A percentile compares a stretch with the other conserved stretches of the same genome.
Conservation (phyloP, 1,140 invertebrate genomes). For the Scaptomyza pallida region DNA sequence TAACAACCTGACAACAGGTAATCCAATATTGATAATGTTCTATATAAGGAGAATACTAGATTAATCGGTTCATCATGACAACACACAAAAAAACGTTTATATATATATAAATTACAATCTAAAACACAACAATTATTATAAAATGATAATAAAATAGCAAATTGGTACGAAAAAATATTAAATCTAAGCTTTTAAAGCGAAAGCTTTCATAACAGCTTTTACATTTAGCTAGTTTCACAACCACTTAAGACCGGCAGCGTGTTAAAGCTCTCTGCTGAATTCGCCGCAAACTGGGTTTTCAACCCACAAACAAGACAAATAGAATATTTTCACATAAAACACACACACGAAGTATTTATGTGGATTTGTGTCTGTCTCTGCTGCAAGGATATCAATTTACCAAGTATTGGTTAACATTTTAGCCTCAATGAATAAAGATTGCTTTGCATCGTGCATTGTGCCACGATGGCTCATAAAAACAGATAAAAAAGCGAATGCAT, state of each 20-base stretch:
- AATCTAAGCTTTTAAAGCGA: background rate
- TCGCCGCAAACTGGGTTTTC: background rate
- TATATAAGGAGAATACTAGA: background rate
- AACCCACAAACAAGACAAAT: background rate
- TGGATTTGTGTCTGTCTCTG: background rate
- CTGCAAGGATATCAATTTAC: conserved; percentile 24
- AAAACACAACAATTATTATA: background rate
- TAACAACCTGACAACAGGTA: background rate
- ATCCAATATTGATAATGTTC: background rate
- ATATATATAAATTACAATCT: too few species aligned
- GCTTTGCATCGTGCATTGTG: background rate
- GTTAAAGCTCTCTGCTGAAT: conserved; percentile 4
- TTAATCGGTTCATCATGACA: background rate
- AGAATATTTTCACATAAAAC: background rate
- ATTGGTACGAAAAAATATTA: background rate
- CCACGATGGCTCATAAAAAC: background rate
- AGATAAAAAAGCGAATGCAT: too few species aligned
- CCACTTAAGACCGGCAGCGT: conserved; percentile 2
- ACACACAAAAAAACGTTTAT: background rate
- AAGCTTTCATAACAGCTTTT: conserved; percentile 22
- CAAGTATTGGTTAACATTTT: conserved; percentile 17
- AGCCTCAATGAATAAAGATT: conserved; percentile 7
- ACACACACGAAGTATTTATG: background rate
- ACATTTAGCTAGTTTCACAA: conserved; percentile 4
- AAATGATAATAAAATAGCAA: background rate